A percentile compares a stretch with the other conserved stretches of the same genome.
Conservation (phyloP, 2,888 invertebrate species). For the Copidosoma aretas region DNA sequence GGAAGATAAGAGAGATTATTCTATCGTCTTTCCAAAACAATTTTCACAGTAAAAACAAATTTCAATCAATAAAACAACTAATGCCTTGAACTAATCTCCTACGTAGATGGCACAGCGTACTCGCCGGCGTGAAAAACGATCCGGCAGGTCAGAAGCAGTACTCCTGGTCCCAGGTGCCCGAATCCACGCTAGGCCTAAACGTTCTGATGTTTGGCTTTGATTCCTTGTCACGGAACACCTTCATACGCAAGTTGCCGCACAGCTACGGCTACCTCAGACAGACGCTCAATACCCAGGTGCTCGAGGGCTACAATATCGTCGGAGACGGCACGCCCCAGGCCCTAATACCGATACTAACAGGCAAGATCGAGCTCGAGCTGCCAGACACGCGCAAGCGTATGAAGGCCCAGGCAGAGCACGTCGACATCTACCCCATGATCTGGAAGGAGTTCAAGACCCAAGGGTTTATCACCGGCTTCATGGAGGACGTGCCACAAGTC, state of each 20-base stretch:
- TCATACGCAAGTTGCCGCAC: slow-evolving; percentile 78
- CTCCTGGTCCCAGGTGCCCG: slow-evolving; percentile 60
- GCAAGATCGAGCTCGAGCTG: slow-evolving; percentile 83
- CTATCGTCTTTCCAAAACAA: no score
- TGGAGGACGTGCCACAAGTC: slow-evolving; percentile 83
- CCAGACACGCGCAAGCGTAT: slow-evolving; percentile 82
- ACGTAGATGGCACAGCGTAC: slow-evolving; percentile 72
- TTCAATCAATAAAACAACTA: background rate
- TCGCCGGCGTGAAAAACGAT: slow-evolving; percentile 69
- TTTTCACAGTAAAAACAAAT: no score
- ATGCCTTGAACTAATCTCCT: background rate
- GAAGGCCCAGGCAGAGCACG: slow-evolving; percentile 67
- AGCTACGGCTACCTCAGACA: slow-evolving; percentile 74
- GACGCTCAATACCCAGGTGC: slow-evolving; percentile 68
- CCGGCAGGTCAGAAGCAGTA: slow-evolving; percentile 64
- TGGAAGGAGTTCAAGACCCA: slow-evolving; percentile 79
- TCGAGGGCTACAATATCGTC: slow-evolving; percentile 82
- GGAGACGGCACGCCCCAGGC: slow-evolving; percentile 90
- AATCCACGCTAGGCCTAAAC: slow-evolving; percentile 66
- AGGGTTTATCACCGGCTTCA: slow-evolving; percentile 79
- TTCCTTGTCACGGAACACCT: slow-evolving; percentile 84
- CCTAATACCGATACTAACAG: slow-evolving; percentile 85
- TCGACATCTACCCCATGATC: slow-evolving; percentile 84
- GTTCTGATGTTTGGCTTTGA: slow-evolving; percentile 89
- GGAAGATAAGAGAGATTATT: no score